These are phyloP conservation scores for Brachyptera putata DNA, from an alignment of 2,888 invertebrate species.

Conservation along the genomic window DNA sequence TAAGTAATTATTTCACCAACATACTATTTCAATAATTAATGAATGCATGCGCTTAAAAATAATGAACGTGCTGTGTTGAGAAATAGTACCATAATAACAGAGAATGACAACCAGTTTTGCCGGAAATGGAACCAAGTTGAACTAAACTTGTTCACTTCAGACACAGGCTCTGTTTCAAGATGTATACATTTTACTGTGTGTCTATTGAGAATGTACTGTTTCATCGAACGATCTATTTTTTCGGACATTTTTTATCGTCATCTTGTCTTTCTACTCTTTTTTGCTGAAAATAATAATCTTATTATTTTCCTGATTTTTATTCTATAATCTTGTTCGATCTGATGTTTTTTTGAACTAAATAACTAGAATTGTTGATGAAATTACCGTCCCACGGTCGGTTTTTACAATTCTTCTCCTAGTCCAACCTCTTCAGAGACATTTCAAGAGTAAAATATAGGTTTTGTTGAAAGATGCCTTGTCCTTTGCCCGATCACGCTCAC, in stretches of 20 bases:
- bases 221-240: too few relatives aligned
- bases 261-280: conserved; percentile 4
- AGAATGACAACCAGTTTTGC: conserved; percentile 10
- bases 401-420: background rate
- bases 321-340: conserved; percentile 19
- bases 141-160: background rate
- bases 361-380: conserved; percentile 21
- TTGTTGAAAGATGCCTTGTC: conserved; percentile 18
- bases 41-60: too few relatives aligned
- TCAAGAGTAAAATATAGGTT: conserved; percentile 20
- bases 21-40: too few relatives aligned
- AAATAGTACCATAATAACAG: background rate
- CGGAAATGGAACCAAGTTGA: conserved; percentile 7
- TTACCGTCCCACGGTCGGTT: conserved; percentile 19
- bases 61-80: background rate
- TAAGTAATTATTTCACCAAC: too few relatives aligned
- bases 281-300: conserved; percentile 12
- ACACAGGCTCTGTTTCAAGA: too few relatives aligned
- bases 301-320: conserved; percentile 9
- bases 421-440: conserved; percentile 12
- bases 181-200: too few relatives aligned
- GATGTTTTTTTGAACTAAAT: conserved; percentile 15
- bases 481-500: conserved; percentile 12
- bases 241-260: background rate
- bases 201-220: too few relatives aligned